Evolutionary conservation across 2,113 vertebrate species (phyloP), one percentile per base, ranked within the genome.

Genomic region (Pardalotus punctatus): DNA sequence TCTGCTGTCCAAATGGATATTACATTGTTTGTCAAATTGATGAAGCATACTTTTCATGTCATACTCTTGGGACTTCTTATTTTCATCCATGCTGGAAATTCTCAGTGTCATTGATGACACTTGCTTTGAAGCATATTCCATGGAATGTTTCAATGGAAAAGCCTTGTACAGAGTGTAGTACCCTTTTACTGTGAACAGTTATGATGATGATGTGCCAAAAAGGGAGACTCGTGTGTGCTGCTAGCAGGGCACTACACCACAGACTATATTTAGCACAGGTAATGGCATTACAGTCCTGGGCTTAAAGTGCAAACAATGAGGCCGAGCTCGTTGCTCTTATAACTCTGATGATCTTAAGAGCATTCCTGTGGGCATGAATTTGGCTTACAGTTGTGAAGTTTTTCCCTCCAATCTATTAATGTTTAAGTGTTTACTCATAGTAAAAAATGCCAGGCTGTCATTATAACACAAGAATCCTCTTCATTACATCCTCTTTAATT

Each of bases 261-360:
- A 86, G 36, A 12, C 48, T 93, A 25, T 86, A 72, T 69, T 96
- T 91, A 92, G 81, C 43, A 12, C 64, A 87, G 43, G 56, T 86
- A 92, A 96, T 96, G 86, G 47, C 61, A 83, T 94, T 96, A 90
- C 23, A 67, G 54, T 22, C 56, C 66, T 54, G 81, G 70, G 31
- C 88, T 89, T 89, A 54, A 81, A 81, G 58, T 53, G n/a, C 79
- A 65, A 74, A 74, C 5, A 40, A 27, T 50, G 64, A 90, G 56
- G 45, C 56, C 5, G 21, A 90, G 76, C 76, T 87, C 61, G 35
- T 35, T 81, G 76, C 78, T 77, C 6, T 2, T 93, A 1, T 50
- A 82, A 78, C 27, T 92, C 73, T 58, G 48, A 50, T 51, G 56
- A 51, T 83, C 86, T 83, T 35, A 40, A 40, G 35, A 82, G 66